These are phyloP conservation scores for Catocala sponsa DNA, from an alignment of 2,888 invertebrate species.

Conservation along the genomic window DNA sequence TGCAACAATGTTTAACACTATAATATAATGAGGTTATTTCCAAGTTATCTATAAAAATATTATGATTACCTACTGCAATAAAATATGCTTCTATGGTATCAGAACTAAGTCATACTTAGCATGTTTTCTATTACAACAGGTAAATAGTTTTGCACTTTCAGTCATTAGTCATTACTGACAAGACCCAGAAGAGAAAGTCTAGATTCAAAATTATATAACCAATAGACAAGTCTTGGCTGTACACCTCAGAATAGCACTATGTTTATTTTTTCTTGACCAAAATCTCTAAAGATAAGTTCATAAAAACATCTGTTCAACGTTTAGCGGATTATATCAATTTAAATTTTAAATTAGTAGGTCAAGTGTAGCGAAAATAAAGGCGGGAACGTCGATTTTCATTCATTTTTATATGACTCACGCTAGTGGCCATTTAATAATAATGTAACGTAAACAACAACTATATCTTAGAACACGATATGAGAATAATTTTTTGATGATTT, in stretches of 20 bases:
- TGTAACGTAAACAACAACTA: constrained; percentile 54
- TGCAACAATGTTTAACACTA: no score
- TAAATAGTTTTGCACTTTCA: no score
- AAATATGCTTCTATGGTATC: no score
- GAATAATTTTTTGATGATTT: constrained; percentile 28
- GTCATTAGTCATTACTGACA: not conserved
- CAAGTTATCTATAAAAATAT: no score
- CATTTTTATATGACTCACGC: constrained; percentile 67
- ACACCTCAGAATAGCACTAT: constrained; percentile 29
- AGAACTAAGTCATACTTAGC: no score
- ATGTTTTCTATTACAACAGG: no score
- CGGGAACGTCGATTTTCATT: constrained; percentile 51
- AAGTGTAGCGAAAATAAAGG: constrained; percentile 19
- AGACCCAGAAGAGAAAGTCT: constrained; percentile 50
- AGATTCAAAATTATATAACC: constrained; percentile 58
- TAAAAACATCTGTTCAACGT: not conserved
- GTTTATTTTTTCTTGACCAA: constrained; percentile 15
- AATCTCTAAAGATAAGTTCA: not conserved
- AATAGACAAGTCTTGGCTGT: constrained; percentile 37
- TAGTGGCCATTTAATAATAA: constrained; percentile 49
- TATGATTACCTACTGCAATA: no score
- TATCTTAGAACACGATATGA: constrained; percentile 47
- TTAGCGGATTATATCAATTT: not conserved
- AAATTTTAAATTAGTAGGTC: constrained; percentile 3
- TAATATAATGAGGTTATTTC: no score